Percentiles rank a stretch among this genome's conserved stretches.
Conservation (phyloP, 2,797 vertebrate species). For the Podarcis lilfordi region DNA sequence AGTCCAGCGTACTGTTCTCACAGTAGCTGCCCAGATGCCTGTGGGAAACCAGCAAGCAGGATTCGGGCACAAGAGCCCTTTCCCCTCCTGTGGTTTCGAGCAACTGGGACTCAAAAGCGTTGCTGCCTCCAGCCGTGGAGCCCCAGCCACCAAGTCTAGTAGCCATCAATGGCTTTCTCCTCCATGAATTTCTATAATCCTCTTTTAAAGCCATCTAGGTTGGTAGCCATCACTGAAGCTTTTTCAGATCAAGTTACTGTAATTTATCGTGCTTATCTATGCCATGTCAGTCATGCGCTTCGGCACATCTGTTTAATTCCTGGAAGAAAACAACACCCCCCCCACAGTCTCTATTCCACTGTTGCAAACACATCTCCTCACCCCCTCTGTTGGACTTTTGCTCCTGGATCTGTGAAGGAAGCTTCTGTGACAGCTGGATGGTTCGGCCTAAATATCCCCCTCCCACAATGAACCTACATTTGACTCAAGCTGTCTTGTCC, state of each 20-base stretch:
- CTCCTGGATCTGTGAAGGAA: neutral
- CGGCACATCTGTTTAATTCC: neutral
- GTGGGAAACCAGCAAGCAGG: no score
- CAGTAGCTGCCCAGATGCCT: no score
- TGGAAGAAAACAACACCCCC: neutral
- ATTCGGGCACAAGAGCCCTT: no score
- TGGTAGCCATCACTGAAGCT: neutral
- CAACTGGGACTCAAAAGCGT: no score
- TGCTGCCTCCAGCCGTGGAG: no score
- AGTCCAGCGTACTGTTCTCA: no score
- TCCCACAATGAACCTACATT: neutral
- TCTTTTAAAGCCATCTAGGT: no score
- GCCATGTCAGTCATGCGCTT: neutral
- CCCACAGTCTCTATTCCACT: neutral
- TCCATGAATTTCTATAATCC: no score
- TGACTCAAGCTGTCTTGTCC: conserved; percentile 35
- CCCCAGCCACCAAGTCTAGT: no score
- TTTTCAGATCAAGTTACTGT: neutral
- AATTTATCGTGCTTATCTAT: neutral
- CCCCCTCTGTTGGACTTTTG: neutral
- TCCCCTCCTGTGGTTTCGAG: no score
- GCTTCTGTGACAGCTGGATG: neutral
- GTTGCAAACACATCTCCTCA: neutral
- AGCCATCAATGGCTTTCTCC: no score
- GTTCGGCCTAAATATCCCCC: conserved; percentile 21